Percentiles rank a stretch among this genome's conserved stretches.
Evolutionary conservation across 2,797 vertebrate genomes (phyloP).

Genomic region (Uromys caudimaculatus): DNA sequence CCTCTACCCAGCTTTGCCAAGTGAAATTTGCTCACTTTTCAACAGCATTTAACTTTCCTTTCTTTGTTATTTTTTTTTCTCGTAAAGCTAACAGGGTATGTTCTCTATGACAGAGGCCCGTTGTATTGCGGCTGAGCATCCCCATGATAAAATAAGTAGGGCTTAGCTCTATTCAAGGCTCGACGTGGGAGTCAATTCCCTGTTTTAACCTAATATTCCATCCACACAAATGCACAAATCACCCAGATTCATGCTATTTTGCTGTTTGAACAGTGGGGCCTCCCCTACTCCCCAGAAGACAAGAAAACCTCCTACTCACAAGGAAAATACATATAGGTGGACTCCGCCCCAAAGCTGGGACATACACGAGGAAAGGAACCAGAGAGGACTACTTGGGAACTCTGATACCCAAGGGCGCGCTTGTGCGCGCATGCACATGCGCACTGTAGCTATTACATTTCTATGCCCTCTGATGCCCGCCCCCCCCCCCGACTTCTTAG

Average conservation of each 20-base stretch:
- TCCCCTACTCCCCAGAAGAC: slow-evolving; percentile 91
- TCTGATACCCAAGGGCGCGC: slow-evolving; percentile 81
- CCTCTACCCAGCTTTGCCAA: background rate
- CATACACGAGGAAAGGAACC: slow-evolving; percentile 92
- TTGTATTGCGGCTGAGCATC: background rate
- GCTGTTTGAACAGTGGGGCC: background rate
- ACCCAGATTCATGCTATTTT: slow-evolving; percentile 84
- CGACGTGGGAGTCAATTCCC: background rate
- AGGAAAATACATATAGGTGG: slow-evolving; percentile 94
- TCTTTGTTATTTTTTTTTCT: background rate
- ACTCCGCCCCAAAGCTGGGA: slow-evolving; percentile 92
- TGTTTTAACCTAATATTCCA: background rate
- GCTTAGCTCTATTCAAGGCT: background rate
- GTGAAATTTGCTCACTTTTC: background rate
- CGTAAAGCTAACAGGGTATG: background rate
- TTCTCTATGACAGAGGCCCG: background rate
- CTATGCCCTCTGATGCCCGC: background rate
- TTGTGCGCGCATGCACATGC: background rate
- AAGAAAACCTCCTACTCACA: slow-evolving; percentile 93
- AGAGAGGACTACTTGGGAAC: slow-evolving; percentile 90
- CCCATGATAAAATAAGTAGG: background rate
- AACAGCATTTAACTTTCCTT: background rate
- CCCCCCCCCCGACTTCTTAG: background rate
- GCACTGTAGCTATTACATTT: background rate
- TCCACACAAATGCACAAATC: background rate